These are phyloP conservation scores for Rhinolophus sinicus DNA, from an alignment of 2,113 vertebrate genomes.

Conservation along the genomic window DNA sequence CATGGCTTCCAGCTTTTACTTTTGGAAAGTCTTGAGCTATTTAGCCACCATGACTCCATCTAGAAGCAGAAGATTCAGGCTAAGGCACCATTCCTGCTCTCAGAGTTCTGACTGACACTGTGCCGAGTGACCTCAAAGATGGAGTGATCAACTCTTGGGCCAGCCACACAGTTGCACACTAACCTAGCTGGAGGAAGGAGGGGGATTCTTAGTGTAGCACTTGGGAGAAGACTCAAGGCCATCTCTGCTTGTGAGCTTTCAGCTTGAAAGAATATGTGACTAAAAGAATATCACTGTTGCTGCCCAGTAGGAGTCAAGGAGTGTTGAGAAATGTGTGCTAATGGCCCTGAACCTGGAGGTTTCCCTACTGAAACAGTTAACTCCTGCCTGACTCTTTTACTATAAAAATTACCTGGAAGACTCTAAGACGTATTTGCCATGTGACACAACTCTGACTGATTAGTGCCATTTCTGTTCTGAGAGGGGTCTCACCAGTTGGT, in stretches of 20 bases:
- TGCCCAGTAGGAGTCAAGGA: neutral
- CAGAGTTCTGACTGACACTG: neutral
- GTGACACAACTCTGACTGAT: neutral
- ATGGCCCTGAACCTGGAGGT: neutral
- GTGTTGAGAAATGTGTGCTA: neutral
- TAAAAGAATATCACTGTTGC: neutral
- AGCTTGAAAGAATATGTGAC: neutral
- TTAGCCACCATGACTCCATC: neutral
- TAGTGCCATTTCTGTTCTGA: neutral
- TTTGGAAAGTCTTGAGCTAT: constrained; percentile 6
- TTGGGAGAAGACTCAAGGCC: neutral
- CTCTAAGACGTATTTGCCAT: neutral
- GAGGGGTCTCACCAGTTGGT: neutral
- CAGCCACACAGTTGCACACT: neutral
- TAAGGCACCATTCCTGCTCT: neutral
- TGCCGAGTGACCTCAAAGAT: neutral
- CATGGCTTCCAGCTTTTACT: constrained; percentile 32
- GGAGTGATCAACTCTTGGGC: neutral
- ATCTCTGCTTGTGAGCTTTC: neutral
- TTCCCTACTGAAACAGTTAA: neutral
- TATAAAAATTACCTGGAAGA: neutral
- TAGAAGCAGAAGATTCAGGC: neutral
- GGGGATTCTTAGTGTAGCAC: neutral
- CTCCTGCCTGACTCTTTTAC: neutral
- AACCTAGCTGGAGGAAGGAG: neutral